Evolutionary conservation across 2,888 invertebrate genomes (phyloP).

Genomic region (Amblyjoppa proteus): DNA sequence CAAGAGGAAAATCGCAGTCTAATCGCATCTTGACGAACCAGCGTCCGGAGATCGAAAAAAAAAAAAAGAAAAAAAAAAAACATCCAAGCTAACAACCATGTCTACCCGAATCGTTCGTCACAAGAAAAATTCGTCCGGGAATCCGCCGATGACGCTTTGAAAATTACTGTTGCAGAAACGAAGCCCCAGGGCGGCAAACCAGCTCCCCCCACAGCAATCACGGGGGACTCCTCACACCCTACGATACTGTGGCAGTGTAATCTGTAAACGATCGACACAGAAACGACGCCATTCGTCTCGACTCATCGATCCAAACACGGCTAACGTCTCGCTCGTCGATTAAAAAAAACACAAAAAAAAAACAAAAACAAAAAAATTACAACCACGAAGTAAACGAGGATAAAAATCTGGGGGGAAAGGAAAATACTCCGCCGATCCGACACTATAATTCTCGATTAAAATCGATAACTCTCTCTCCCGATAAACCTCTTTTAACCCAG

Average conservation of each 20-base stretch:
- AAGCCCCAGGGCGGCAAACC: conserved; percentile 91
- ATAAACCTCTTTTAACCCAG: conserved; percentile 46
- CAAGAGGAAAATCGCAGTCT: background rate
- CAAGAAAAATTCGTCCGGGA: conserved; percentile 5
- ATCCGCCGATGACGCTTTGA: conserved; percentile 6
- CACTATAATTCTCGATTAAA: conserved; percentile 20
- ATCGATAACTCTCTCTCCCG: conserved; percentile 41
- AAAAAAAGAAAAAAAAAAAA: background rate
- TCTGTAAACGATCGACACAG: conserved; percentile 88
- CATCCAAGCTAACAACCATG: background rate
- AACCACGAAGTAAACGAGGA: conserved; percentile 54
- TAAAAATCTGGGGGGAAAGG: conserved; percentile 47
- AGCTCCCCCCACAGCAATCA: conserved; percentile 85
- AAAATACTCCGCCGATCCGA: conserved; percentile 58
- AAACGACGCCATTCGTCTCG: conserved; percentile 56
- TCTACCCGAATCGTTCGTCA: conserved; percentile 33
- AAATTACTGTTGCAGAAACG: conserved; percentile 90
- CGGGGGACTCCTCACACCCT: conserved; percentile 96
- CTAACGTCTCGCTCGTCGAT: conserved; percentile 47
- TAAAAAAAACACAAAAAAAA: conserved; percentile 15
- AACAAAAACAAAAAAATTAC: conserved; percentile 20
- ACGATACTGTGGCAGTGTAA: conserved; percentile 99
- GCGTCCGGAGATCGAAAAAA: conserved; percentile 48
- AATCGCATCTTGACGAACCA: conserved; percentile 30
- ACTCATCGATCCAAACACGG: conserved; percentile 54